Evolutionary conservation across 2,797 vertebrate species (phyloP).

Genomic region (Pangasius macronema): DNA sequence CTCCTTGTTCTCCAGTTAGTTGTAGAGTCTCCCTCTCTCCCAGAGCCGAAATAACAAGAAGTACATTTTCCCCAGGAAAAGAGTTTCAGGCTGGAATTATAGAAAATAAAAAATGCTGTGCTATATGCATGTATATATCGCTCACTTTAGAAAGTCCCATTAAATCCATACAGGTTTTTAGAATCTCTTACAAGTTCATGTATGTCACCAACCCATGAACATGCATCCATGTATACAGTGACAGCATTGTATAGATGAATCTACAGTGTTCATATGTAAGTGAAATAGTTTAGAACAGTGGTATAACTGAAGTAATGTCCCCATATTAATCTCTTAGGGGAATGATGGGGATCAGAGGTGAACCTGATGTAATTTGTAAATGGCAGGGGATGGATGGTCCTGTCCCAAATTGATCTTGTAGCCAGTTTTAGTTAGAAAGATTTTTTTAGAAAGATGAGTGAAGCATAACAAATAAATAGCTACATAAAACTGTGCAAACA

Average conservation of each 20-base stretch:
- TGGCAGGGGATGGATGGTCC: neutral
- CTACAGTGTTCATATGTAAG: too few species aligned
- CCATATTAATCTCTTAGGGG: neutral
- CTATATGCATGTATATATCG: neutral
- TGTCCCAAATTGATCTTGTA: neutral
- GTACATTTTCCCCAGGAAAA: constrained; percentile 14
- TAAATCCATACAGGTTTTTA: neutral
- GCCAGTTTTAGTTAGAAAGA: neutral
- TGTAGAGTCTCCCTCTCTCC: constrained; percentile 13
- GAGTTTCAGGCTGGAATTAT: constrained; percentile 3
- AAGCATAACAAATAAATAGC: neutral
- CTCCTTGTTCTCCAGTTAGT: too few species aligned
- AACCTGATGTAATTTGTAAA: neutral
- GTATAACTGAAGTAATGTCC: neutral
- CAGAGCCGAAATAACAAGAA: constrained; percentile 29
- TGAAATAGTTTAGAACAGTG: too few species aligned
- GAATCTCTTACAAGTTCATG: neutral
- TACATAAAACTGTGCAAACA: too few species aligned
- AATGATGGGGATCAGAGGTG: neutral
- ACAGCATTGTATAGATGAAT: neutral
- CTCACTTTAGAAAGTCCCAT: neutral
- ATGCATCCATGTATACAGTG: too few species aligned
- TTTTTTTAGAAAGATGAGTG: neutral
- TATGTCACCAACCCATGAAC: neutral
- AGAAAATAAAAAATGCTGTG: neutral